Evolutionary conservation across 2,888 invertebrate genomes (phyloP), one percentile per base, ranked within the genome.

Genomic region (Zootermopsis nevadensis): DNA sequence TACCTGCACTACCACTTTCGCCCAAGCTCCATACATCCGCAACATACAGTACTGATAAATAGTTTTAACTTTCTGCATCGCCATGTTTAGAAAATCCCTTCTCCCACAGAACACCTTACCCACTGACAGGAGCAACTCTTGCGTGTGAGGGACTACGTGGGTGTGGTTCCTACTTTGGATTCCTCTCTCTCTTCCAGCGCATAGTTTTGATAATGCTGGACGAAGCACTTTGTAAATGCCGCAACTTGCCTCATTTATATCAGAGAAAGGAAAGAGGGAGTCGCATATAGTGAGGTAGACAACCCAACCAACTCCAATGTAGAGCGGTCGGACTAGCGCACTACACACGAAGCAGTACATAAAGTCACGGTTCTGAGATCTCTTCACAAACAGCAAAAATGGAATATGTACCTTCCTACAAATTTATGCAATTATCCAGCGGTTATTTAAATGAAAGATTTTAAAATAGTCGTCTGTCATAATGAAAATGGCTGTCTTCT

Each of bases 221-320:
- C 76, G 77, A 31, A 76, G 80, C 83, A 83, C 80, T 83, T 83
- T 83, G 83, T 83, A 83, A 83, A 83, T 81, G 83, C 83, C 83
- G 80, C 81, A 83, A 83, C 81, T 80, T 67, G 67, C 66, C 83
- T 83, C 83, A 83, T 83, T 83, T 83, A 83, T 83, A 83, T 74
- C 82, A 74, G 60, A 76, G 74, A 27, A 60, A 60, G 60, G n/a
- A 60, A 60, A 60, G 60, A 60, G 60, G 60, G 60, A 60, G 60
- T n/a, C 60, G 60, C 60, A 4, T 15, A 60, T 6, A 60, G 60
- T 60, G 60, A 33, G 60, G 74, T 82, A 55, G 81, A 27, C 42
- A 74, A 74, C 38, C 74, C 74, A 74, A 74, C 74, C 38, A 38
- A 74, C 74, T 74, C 4, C 38, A 38, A 38, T 74, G 74, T 74